A percentile compares a stretch with the other conserved stretches of the same genome.
phyloP scores from a whole-genome alignment of 2,888 invertebrate genomes.

The Leptinotarsa tumamoca region DNA sequence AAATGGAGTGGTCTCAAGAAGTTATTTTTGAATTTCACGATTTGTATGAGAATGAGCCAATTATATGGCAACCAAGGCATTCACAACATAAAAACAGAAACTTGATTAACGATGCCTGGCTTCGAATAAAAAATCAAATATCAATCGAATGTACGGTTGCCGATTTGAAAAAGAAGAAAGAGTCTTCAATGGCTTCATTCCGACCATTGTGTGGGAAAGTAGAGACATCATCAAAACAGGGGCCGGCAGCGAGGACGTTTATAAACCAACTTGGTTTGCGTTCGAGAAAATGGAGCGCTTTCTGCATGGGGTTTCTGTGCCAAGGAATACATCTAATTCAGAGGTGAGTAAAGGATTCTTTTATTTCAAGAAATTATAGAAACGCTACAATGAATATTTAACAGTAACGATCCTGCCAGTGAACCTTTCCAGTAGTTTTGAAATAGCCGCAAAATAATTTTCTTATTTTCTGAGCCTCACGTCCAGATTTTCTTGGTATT shows the following conservation, averaged over 20 bases:
- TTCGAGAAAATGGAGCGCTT: conserved; percentile 23
- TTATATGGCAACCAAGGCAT: conserved; percentile 48
- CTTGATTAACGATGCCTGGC: conserved; percentile 18
- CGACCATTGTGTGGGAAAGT: conserved; percentile 1
- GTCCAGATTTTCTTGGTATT: conserved; percentile 31
- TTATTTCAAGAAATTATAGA: conserved; percentile 9
- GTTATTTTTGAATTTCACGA: conserved; percentile 66
- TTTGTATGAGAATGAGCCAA: conserved; percentile 65
- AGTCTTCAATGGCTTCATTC: conserved; percentile 56
- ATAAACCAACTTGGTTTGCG: conserved; percentile 23
- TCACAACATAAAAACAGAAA: conserved; percentile 25
- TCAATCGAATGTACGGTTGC: conserved; percentile 3
- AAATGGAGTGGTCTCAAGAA: conserved; percentile 59
- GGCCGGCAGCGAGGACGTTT: conserved; percentile 5
- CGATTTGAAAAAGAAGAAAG: conserved; percentile 25
- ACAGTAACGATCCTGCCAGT: conserved; percentile 33
- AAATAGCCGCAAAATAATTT: conserved; percentile 29
- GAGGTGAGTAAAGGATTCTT: conserved; percentile 18
- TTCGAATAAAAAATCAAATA: conserved; percentile 17
- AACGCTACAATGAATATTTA: conserved; percentile 26
- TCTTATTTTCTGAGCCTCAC: conserved; percentile 21
- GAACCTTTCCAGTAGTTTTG: conserved; percentile 31
- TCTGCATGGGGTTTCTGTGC: not conserved
- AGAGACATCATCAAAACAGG: conserved; percentile 15
- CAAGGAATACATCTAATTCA: conserved; percentile 21